phyloP scores from a whole-genome alignment of 2,888 invertebrate genomes.

The Kuschelorhynchus macadamiae region DNA sequence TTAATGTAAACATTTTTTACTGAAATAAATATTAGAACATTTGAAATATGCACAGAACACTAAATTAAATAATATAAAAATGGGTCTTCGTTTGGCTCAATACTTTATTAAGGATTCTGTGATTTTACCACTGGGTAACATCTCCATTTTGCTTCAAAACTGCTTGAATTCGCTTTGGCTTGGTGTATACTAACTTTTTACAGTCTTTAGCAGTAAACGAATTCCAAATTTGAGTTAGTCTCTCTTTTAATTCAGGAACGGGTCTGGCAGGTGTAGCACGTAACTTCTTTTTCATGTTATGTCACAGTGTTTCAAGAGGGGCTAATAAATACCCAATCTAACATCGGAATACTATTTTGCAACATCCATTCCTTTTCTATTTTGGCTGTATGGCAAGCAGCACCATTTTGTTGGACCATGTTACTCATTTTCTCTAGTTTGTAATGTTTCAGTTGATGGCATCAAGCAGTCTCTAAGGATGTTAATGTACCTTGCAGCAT shows the following conservation, averaged over 20 bases:
- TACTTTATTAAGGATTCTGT: not conserved
- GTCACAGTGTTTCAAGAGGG: not conserved
- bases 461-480: too few species aligned
- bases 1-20: too few species aligned
- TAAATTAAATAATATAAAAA: slow-evolving; percentile 7
- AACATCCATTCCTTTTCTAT: slow-evolving; percentile 9
- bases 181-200: slow-evolving; percentile 1
- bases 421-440: slow-evolving; percentile 3
- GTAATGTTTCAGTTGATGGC: too few species aligned
- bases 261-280: not conserved
- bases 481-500: slow-evolving; percentile 1
- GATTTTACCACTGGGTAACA: slow-evolving; percentile 10
- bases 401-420: slow-evolving; percentile 3
- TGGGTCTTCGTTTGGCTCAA: slow-evolving; percentile 1
- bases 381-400: slow-evolving; percentile 7
- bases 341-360: slow-evolving; percentile 11
- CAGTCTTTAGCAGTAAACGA: slow-evolving; percentile 6
- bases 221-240: not conserved
- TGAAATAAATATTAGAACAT: not conserved
- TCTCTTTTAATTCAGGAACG: slow-evolving; percentile 8
- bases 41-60: not conserved
- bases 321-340: slow-evolving; percentile 5
- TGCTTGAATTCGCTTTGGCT: slow-evolving; percentile 11
- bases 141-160: slow-evolving; percentile 13
- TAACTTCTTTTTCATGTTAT: not conserved